A percentile compares a stretch with the other conserved stretches of the same genome.
These are phyloP conservation scores for Cylindroiulus punctatus DNA, from an alignment of 2,888 invertebrate species.

Conservation along the genomic window DNA sequence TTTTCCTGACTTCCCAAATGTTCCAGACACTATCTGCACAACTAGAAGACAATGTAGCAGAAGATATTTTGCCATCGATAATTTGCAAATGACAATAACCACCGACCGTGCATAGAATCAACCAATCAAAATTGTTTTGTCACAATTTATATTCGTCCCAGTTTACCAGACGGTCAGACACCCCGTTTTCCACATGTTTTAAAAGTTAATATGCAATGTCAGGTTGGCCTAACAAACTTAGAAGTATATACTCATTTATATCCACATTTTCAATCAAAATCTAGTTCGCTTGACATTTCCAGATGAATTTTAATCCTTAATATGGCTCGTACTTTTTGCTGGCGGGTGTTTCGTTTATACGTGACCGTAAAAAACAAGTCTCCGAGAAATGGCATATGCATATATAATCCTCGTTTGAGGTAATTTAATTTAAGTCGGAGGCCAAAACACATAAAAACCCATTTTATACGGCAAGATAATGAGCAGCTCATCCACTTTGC, in stretches of 20 bases:
- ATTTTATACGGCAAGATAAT: slow-evolving; percentile 37
- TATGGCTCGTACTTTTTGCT: background rate
- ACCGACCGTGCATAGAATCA: too few species aligned
- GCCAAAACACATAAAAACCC: slow-evolving; percentile 39
- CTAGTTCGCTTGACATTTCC: background rate
- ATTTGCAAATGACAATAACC: too few species aligned
- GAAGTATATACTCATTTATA: background rate
- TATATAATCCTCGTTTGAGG: slow-evolving; percentile 45
- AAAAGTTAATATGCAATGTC: too few species aligned
- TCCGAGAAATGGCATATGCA: slow-evolving; percentile 30
- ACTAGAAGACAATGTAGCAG: too few species aligned
- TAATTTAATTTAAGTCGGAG: slow-evolving; percentile 45
- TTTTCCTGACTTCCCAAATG: too few species aligned
- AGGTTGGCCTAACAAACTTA: too few species aligned
- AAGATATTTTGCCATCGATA: too few species aligned
- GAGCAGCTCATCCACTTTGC: slow-evolving; percentile 45
- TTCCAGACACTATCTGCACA: too few species aligned
- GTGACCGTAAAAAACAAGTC: background rate
- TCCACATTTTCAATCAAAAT: background rate
- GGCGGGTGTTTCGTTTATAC: slow-evolving; percentile 33
- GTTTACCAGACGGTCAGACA: too few species aligned
- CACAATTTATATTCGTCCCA: too few species aligned
- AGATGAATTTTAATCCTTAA: background rate
- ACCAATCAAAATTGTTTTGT: too few species aligned
- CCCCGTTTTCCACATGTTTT: too few species aligned